Evolutionary conservation across 2,888 invertebrate species (phyloP).

Genomic region (Hypomecis atomaria): DNA sequence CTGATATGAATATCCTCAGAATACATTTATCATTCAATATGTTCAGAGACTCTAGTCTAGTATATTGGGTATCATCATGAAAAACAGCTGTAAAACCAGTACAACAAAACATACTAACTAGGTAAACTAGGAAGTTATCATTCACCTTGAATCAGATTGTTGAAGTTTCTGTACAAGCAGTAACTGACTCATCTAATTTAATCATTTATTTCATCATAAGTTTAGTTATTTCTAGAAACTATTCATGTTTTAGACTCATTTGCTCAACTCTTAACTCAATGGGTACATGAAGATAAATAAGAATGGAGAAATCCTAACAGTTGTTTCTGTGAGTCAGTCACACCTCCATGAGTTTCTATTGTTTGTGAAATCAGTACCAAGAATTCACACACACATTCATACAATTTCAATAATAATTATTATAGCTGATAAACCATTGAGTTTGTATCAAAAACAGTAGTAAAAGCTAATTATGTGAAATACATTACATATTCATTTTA

Average conservation of each 20-base stretch:
- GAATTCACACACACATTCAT: no score
- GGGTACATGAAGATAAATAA: constrained; percentile 7
- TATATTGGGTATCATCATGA: constrained; percentile 85
- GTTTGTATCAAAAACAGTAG: no score
- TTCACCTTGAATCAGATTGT: constrained; percentile 18
- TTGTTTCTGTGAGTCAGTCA: constrained; percentile 18
- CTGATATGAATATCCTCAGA: constrained; percentile 67
- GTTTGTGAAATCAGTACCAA: background rate
- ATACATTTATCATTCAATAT: constrained; percentile 82
- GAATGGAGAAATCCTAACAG: constrained; percentile 22
- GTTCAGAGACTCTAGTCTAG: constrained; percentile 88
- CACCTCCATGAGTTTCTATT: constrained; percentile 22
- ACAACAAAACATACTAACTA: constrained; percentile 8
- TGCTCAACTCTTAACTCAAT: background rate
- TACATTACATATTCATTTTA: no score
- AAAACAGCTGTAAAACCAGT: constrained; percentile 33
- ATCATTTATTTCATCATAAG: background rate
- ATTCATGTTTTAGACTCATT: background rate
- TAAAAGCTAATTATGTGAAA: no score
- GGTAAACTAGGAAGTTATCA: constrained; percentile 12
- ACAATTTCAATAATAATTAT: no score
- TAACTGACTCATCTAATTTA: constrained; percentile 2
- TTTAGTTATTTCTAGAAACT: background rate
- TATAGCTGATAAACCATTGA: no score
- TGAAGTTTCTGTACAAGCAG: background rate